These are phyloP conservation scores for Erpetoichthys calabaricus DNA, from an alignment of 2,797 vertebrate species.

Conservation along the genomic window DNA sequence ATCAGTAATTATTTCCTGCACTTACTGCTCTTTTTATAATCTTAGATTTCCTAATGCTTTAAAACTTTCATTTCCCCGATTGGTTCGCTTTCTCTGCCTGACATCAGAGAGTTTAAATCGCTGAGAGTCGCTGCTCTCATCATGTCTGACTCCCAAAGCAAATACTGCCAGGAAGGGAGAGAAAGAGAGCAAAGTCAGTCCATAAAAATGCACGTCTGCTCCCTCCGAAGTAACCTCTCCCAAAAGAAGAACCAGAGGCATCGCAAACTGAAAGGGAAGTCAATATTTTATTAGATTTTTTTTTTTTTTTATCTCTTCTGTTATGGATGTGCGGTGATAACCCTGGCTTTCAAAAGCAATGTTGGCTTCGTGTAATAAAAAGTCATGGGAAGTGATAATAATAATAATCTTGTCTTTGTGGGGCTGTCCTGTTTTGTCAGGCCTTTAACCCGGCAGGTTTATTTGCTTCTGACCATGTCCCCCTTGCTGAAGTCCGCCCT, in stretches of 20 bases:
- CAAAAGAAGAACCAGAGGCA: constrained; percentile 13
- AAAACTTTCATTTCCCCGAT: constrained; percentile 31
- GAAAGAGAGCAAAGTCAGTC: constrained; percentile 43
- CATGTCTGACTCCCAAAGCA: constrained; percentile 26
- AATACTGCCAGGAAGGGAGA: constrained; percentile 44
- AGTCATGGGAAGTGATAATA: too few relatives aligned
- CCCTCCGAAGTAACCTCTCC: constrained; percentile 37
- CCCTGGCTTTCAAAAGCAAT: too few relatives aligned
- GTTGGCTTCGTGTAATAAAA: too few relatives aligned
- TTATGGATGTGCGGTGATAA: too few relatives aligned
- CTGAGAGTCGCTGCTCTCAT: constrained; percentile 21
- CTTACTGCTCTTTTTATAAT: constrained; percentile 27
- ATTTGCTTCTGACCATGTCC: too few relatives aligned
- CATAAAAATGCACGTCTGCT: constrained; percentile 37
- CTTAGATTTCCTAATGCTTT: constrained; percentile 22
- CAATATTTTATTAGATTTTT: too few relatives aligned
- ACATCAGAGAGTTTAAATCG: constrained; percentile 6
- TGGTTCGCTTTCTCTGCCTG: constrained; percentile 40
- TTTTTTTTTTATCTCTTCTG: too few relatives aligned
- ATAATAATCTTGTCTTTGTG: too few relatives aligned
- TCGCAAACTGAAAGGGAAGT: too few relatives aligned
- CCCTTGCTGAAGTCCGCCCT: too few relatives aligned
- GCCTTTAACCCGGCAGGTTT: too few relatives aligned
- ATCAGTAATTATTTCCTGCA: constrained; percentile 43
- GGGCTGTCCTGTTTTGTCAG: too few relatives aligned